phyloP scores from a whole-genome alignment of 2,113 vertebrate species.

The Calyptomena viridis region DNA sequence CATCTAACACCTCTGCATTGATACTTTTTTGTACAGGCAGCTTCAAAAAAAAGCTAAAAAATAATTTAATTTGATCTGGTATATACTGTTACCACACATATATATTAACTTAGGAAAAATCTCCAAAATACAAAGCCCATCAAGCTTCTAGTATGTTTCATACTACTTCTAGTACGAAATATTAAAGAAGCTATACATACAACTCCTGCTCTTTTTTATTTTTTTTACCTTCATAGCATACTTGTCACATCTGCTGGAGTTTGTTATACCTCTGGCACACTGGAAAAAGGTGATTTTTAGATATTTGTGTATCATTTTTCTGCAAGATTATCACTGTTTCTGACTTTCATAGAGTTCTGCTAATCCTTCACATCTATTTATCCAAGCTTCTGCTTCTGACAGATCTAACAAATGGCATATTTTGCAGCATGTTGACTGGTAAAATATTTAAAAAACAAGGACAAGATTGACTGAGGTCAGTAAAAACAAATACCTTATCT shows the following conservation, averaged over 20 bases:
- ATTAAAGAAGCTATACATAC: neutral
- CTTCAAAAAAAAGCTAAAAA: neutral
- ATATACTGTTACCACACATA: neutral
- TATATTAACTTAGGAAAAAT: neutral
- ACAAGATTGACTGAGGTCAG: neutral
- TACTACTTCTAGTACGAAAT: neutral
- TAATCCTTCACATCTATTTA: constrained; percentile 28
- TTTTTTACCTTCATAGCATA: neutral
- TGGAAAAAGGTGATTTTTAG: neutral
- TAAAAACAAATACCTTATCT: constrained; percentile 60
- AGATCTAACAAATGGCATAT: constrained; percentile 44
- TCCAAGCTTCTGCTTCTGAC: neutral
- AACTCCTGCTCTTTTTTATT: neutral
- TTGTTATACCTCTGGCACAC: neutral
- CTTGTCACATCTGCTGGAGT: neutral
- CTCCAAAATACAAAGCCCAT: neutral
- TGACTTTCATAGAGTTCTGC: neutral
- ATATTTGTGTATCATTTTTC: neutral
- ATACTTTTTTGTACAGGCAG: neutral
- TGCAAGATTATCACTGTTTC: neutral
- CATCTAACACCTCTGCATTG: neutral
- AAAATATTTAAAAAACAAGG: constrained; percentile 34
- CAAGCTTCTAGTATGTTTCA: too few relatives aligned
- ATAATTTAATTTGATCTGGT: neutral
- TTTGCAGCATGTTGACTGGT: neutral